Evolutionary conservation across 2,797 vertebrate genomes (phyloP).

Genomic region (Oryzias dopingdopingensis): DNA sequence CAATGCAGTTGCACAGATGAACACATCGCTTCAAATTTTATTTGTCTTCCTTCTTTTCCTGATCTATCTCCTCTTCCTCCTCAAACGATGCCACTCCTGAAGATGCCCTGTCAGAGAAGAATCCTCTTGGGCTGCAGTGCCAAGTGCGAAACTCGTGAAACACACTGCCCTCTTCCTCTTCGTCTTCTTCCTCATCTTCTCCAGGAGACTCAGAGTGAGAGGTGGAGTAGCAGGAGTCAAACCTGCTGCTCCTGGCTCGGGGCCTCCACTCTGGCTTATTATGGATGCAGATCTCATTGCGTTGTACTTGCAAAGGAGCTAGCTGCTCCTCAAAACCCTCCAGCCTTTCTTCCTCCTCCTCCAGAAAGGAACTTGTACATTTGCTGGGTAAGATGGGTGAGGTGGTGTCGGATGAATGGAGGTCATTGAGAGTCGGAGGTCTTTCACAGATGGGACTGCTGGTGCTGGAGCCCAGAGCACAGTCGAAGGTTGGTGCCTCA

Average conservation of each 20-base stretch:
- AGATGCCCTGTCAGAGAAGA: slow-evolving; percentile 87
- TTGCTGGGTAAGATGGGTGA: slow-evolving; percentile 49
- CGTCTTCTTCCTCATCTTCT: slow-evolving; percentile 78
- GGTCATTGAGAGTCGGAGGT: slow-evolving; percentile 43
- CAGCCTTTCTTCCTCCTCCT: slow-evolving; percentile 57
- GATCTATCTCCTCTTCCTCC: slow-evolving; percentile 78
- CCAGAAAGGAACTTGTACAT: slow-evolving; percentile 48
- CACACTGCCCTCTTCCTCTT: slow-evolving; percentile 81
- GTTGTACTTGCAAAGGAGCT: slow-evolving; percentile 73
- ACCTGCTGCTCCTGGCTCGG: slow-evolving; percentile 82
- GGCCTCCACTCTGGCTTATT: slow-evolving; percentile 77
- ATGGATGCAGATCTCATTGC: slow-evolving; percentile 77
- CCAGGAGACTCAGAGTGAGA: slow-evolving; percentile 88
- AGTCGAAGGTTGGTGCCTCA: slow-evolving; percentile 72
- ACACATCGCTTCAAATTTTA: slow-evolving; percentile 72
- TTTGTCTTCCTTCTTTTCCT: slow-evolving; percentile 73
- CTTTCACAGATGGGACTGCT: slow-evolving; percentile 51
- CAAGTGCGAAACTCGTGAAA: slow-evolving; percentile 73
- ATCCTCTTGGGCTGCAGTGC: slow-evolving; percentile 78
- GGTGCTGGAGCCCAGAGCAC: slow-evolving; percentile 78
- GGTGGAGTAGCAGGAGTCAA: slow-evolving; percentile 89
- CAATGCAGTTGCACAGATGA: slow-evolving; percentile 52
- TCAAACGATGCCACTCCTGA: slow-evolving; percentile 91
- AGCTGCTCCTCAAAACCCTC: slow-evolving; percentile 67
- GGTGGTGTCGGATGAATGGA: slow-evolving; percentile 51